phyloP scores from a whole-genome alignment of 2,888 invertebrate species.

The Calephelis perditalis region DNA sequence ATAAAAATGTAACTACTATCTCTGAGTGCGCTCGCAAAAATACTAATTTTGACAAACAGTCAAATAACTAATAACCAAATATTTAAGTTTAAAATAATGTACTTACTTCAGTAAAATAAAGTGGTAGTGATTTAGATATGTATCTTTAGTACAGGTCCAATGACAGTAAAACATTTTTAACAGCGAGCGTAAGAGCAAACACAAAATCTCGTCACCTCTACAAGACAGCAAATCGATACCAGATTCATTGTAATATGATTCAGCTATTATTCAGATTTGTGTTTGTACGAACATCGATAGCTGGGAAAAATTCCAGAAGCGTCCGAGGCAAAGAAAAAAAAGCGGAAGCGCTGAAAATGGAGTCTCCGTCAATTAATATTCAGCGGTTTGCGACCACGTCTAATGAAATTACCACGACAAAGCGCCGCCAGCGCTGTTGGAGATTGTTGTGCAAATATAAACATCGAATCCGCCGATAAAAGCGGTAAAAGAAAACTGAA shows the following conservation, averaged over 20 bases:
- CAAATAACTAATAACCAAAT: no score
- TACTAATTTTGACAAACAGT: no score
- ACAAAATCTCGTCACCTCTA: no score
- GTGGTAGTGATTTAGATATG: no score
- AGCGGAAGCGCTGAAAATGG: conserved; percentile 45
- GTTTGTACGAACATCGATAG: background rate
- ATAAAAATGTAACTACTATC: no score
- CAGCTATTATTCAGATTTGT: conserved; percentile 4
- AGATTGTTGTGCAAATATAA: conserved; percentile 68
- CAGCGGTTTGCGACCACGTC: conserved; percentile 54
- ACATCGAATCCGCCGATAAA: conserved; percentile 63
- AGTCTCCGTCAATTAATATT: conserved; percentile 58
- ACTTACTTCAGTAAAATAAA: no score
- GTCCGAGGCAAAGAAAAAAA: conserved; percentile 23
- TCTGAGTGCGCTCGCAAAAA: no score
- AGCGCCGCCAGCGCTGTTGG: conserved; percentile 48
- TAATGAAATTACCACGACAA: conserved; percentile 75
- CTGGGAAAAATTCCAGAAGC: conserved; percentile 10
- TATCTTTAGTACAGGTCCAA: no score
- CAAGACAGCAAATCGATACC: conserved; percentile 2
- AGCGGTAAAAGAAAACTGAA: conserved; percentile 33
- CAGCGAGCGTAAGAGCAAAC: no score
- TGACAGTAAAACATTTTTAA: no score
- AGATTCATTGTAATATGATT: background rate
- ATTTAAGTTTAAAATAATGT: no score